Percentiles rank a stretch among this genome's conserved stretches.
Conservation (phyloP, 2,113 vertebrate species). For the Arizona elegans region DNA sequence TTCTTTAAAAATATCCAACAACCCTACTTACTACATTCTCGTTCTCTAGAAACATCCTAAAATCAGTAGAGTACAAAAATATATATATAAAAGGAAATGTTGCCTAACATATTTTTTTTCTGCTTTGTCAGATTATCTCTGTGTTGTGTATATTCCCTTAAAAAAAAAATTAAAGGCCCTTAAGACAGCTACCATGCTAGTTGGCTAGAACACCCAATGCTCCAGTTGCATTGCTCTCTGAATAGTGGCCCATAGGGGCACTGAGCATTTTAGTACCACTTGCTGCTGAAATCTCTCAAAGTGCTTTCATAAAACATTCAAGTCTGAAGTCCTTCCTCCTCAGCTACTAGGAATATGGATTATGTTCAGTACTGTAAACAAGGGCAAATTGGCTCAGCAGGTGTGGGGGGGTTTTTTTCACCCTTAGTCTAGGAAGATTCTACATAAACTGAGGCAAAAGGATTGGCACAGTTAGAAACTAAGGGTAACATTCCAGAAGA, state of each 20-base stretch:
- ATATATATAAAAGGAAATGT: conserved; percentile 14
- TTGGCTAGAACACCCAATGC: conserved; percentile 10
- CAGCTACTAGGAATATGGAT: background rate
- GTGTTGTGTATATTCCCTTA: conserved; percentile 15
- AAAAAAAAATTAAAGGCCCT: conserved; percentile 6
- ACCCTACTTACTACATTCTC: conserved; percentile 59
- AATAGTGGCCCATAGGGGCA: conserved; percentile 2
- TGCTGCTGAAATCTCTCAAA: background rate
- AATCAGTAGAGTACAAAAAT: conserved; percentile 50
- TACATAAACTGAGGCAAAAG: background rate
- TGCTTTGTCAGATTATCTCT: conserved; percentile 52
- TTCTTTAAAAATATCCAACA: background rate
- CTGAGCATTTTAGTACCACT: conserved; percentile 6
- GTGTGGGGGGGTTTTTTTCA: background rate
- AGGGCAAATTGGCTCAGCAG: background rate
- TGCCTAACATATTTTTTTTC: conserved; percentile 50
- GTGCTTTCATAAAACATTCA: conserved; percentile 21
- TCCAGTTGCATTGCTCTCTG: conserved; percentile 9
- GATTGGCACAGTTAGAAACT: background rate
- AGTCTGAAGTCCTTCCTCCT: conserved; percentile 5
- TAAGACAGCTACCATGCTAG: conserved; percentile 46
- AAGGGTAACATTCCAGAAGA: background rate
- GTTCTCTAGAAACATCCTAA: conserved; percentile 59
- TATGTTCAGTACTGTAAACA: conserved; percentile 1
- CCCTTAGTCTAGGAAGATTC: background rate